phyloP scores from a whole-genome alignment of 2,888 invertebrate genomes.

The Ochlodes sylvanus region DNA sequence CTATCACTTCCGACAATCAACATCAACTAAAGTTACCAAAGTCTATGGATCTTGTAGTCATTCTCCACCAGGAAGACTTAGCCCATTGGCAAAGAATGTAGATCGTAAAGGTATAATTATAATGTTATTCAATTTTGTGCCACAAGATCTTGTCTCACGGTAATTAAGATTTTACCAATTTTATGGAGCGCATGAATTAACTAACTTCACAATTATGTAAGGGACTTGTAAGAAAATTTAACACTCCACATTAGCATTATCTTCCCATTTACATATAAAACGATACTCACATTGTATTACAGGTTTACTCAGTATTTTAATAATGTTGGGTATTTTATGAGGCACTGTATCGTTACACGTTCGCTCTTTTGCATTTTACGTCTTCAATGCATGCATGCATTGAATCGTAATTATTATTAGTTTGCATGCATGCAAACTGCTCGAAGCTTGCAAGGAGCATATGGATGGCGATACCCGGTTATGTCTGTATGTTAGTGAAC shows the following conservation, averaged over 20 bases:
- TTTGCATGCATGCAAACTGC: too few relatives aligned
- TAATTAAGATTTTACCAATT: conserved; percentile 33
- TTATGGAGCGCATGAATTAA: conserved; percentile 31
- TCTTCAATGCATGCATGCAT: too few relatives aligned
- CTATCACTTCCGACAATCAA: too few relatives aligned
- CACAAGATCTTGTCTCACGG: conserved; percentile 14
- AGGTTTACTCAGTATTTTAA: conserved; percentile 26
- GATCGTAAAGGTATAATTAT: conserved; percentile 1
- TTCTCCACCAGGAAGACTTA: background rate
- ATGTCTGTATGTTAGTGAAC: too few relatives aligned
- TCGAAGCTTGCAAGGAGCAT: too few relatives aligned
- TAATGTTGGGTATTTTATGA: conserved; percentile 30
- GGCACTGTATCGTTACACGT: conserved; percentile 18
- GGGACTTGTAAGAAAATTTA: conserved; percentile 16
- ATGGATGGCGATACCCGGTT: too few relatives aligned
- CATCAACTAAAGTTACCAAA: too few relatives aligned
- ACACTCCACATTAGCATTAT: conserved; percentile 21
- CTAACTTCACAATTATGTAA: conserved; percentile 34
- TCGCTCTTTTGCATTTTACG: conserved; percentile 18
- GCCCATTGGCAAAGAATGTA: background rate
- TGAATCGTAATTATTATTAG: too few relatives aligned
- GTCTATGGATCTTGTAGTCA: too few relatives aligned
- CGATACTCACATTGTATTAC: conserved; percentile 11
- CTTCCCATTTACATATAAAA: conserved; percentile 33
- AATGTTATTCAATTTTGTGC: conserved; percentile 6